Evolutionary conservation across 2,888 invertebrate species (phyloP).

Genomic region (Cylindroiulus punctatus): DNA sequence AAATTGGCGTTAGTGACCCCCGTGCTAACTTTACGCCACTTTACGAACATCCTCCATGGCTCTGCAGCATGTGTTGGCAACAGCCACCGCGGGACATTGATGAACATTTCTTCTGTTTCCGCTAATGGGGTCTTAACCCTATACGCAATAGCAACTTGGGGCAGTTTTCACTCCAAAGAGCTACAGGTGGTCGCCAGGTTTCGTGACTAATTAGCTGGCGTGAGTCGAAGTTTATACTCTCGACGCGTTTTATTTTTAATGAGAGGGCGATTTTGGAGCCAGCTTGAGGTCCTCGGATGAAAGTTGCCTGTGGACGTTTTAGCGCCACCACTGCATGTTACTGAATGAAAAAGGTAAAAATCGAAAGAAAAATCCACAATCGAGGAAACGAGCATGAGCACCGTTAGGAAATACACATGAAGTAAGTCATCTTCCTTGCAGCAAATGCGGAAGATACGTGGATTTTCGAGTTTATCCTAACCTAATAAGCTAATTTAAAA

Average conservation of each 20-base stretch:
- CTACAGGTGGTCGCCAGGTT: constrained; percentile 1
- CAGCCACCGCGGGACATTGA: constrained; percentile 24
- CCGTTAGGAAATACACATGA: no score
- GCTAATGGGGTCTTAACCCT: constrained; percentile 30
- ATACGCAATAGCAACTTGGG: not conserved
- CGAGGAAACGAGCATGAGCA: no score
- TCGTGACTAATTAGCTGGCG: not conserved
- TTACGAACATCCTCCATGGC: not conserved
- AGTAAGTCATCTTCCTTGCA: no score
- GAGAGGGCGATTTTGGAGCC: constrained; percentile 13
- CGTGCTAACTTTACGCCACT: not conserved
- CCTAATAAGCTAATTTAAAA: no score
- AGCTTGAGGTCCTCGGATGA: not conserved
- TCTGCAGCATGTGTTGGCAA: not conserved
- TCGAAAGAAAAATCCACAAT: no score
- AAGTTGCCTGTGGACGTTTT: not conserved
- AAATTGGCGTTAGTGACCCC: not conserved
- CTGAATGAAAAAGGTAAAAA: no score
- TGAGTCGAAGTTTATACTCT: not conserved
- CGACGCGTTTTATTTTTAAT: constrained; percentile 10
- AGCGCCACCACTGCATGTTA: no score
- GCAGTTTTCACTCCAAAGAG: not conserved
- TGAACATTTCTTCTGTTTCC: constrained; percentile 4
- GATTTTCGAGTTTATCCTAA: no score
- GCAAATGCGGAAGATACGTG: no score